A percentile compares a stretch with the other conserved stretches of the same genome.
phyloP scores from a whole-genome alignment of 37 sponge, comb jelly and placozoan genomes.

The Ianthella basta region DNA sequence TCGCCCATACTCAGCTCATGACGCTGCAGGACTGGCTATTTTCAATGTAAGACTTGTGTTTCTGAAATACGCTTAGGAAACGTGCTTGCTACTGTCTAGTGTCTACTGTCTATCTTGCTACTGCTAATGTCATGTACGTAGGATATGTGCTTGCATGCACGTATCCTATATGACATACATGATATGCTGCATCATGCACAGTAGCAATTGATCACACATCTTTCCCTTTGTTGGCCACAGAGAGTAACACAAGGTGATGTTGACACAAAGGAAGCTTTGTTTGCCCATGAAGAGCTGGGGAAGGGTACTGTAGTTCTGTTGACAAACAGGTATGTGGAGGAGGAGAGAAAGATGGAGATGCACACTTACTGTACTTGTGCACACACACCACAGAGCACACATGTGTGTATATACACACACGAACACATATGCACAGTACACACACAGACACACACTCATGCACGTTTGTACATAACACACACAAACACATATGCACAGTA shows the following conservation, averaged over 20 bases:
- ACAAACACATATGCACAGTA: no score
- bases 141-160: background rate
- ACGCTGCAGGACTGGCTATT: constrained; percentile 67
- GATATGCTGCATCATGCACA: no score
- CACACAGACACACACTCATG: no score
- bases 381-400: background rate
- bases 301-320: background rate
- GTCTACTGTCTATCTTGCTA: no score
- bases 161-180: background rate
- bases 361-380: background rate
- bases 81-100: no score
- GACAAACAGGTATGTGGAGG: background rate
- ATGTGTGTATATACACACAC: background rate
- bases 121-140: no score
- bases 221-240: background rate
- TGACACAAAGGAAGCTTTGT: background rate
- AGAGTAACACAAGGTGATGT: constrained; percentile 1
- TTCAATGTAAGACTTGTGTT: constrained; percentile 52
- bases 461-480: no score
- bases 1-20: constrained; percentile 52
- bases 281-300: constrained; percentile 2
- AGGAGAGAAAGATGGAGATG: background rate
- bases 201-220: no score
- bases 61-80: background rate
- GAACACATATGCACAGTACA: background rate